Base-by-base conservation (phyloP, 1,140 invertebrate genomes). In the Caenorhabditis tropicalis region DNA sequence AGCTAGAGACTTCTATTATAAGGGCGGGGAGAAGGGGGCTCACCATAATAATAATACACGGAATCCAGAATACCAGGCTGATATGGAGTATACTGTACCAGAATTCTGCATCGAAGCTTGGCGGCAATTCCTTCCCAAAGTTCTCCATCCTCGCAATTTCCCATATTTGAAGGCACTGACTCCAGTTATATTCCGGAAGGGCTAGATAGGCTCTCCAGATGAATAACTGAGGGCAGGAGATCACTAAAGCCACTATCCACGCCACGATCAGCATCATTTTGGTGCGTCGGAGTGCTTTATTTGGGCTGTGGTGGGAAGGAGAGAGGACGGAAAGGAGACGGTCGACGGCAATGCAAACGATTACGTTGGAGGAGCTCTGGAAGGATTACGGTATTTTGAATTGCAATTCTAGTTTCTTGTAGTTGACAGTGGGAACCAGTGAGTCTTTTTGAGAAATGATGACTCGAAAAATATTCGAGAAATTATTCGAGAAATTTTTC, bases 141-240 rank as follows among this genome's bases (percentile, higher is more conserved):
- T 74, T 88, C 65, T 89, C 82, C 16, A 88, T 85, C 39, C 89
- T 49, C 16, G 85, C 53, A 65, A 90, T 90, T 60, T 90, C 89
- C 89, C 89, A 90, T 15, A 91, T 91, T 86, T 90, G 89, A 53
- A 89, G 88, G 70, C 89, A 90, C 49, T 90, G 89, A 56, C 87
- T 90, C 89, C 90, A 91, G 31, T 87, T 86, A 3, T 81, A 58
- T n/a, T 88, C 53, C 12, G 90, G 84, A 81, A 89, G 90, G 0
- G 89, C 90, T 24, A 87, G 31, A 58, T 88, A 91, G 15, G 84
- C 83, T 10, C 83, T 49, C 89, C 89, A 90, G 48, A 90, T 79
- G 15, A 85, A 86, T 53, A 90, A 86, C 81, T 90, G 89, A 3
- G 89, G 89, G 19, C 81, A 49, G n/a, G 86, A 88, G 79, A 90